A percentile compares a stretch with the other conserved stretches of the same genome.
Conservation (phyloP, 2,113 vertebrate genomes). For the Eolophus roseicapilla region DNA sequence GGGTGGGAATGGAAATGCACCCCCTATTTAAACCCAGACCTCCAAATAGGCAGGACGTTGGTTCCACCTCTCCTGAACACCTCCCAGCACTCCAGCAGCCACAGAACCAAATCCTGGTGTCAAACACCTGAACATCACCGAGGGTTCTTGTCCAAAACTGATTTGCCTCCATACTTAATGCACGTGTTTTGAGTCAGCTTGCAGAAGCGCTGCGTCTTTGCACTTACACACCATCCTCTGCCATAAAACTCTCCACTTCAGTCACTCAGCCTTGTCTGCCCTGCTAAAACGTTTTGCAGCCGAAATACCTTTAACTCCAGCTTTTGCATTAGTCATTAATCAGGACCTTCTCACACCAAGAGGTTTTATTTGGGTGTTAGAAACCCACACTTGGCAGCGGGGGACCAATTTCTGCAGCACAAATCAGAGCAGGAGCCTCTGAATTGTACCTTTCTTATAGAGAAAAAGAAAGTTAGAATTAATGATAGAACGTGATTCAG, state of each 20-base stretch:
- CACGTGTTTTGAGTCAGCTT: neutral
- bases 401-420: neutral
- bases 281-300: neutral
- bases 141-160: neutral
- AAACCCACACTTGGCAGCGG: neutral
- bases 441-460: neutral
- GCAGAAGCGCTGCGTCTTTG: neutral
- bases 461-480: neutral
- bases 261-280: neutral
- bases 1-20: neutral
- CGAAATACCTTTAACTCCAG: neutral
- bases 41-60: neutral
- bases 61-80: neutral
- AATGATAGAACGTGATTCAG: neutral
- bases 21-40: neutral
- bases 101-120: neutral
- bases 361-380: neutral
- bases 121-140: neutral
- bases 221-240: neutral
- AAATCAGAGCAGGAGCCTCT: neutral
- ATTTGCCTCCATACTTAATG: neutral
- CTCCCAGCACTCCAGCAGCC: neutral
- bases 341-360: neutral
- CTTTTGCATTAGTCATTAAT: neutral
- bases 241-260: neutral